Evolutionary conservation across 2,888 invertebrate species (phyloP).

Genomic region (Rotaria magnacalcarata): DNA sequence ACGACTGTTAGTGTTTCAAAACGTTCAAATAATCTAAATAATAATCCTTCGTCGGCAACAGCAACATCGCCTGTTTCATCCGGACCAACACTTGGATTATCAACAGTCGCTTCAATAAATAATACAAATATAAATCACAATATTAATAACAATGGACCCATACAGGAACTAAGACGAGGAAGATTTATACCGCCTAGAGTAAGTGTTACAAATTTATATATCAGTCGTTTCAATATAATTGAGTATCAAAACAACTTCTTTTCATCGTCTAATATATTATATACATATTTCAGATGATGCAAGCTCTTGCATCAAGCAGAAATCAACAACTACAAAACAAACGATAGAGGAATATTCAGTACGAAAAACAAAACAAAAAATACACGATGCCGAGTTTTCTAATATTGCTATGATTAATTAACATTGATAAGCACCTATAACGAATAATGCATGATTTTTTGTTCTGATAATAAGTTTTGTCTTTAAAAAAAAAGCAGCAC

Average conservation of each 20-base stretch:
- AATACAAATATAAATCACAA: background rate
- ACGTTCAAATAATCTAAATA: background rate
- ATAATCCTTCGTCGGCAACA: background rate
- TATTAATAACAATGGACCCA: background rate
- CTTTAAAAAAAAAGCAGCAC: background rate
- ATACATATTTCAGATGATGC: conserved; percentile 33
- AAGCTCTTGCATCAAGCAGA: conserved; percentile 11
- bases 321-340: conserved; percentile 30
- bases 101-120: background rate
- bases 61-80: background rate
- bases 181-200: conserved; percentile 32
- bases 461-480: background rate
- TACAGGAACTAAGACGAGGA: background rate
- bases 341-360: conserved; percentile 33
- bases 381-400: background rate
- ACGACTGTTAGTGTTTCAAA: background rate
- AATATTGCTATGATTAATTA: conserved; percentile 19
- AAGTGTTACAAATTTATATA: background rate
- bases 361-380: background rate
- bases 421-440: conserved; percentile 15
- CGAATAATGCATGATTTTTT: background rate
- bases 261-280: background rate
- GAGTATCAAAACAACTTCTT: background rate
- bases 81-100: background rate
- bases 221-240: background rate